Conservation (phyloP, 2,888 invertebrate species). For the Latrodectus elegans region DNA sequence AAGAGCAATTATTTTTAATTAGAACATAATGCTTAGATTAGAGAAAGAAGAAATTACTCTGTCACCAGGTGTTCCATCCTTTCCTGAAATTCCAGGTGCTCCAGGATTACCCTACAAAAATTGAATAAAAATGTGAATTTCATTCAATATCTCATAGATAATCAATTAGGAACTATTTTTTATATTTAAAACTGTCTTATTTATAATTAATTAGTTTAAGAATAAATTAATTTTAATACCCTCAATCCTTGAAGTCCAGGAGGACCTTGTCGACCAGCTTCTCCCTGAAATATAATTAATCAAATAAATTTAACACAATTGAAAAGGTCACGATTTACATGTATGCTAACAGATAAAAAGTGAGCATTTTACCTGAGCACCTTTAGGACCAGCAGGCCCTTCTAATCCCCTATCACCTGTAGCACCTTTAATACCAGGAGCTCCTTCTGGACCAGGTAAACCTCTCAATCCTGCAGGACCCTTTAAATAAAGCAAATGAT, state of each 20-base stretch:
- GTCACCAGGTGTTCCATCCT: conserved; percentile 74
- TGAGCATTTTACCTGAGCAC: conserved; percentile 26
- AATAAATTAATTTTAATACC: conserved; percentile 45
- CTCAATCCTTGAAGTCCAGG: conserved; percentile 82
- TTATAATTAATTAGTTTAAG: not conserved
- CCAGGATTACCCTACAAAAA: conserved; percentile 71
- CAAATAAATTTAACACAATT: not conserved
- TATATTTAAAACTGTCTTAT: no score
- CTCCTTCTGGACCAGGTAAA: conserved; percentile 56
- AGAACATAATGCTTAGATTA: no score
- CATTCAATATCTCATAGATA: not conserved
- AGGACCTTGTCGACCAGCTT: conserved; percentile 80
- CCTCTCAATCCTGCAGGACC: conserved; percentile 49
- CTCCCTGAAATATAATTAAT: conserved; percentile 39
- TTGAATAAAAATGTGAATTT: not conserved
- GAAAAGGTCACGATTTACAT: no score
- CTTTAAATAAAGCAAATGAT: conserved; percentile 7
- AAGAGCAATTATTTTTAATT: no score
- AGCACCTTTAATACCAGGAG: conserved; percentile 51
- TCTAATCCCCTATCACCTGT: conserved; percentile 52
- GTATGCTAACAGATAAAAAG: not conserved
- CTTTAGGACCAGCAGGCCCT: conserved; percentile 46
- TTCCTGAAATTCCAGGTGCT: conserved; percentile 72
- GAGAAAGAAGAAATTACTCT: conserved; percentile 72
- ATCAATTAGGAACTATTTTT: no score